These are phyloP conservation scores for Archips crataeganus DNA, from an alignment of 2,888 invertebrate species.

Conservation along the genomic window DNA sequence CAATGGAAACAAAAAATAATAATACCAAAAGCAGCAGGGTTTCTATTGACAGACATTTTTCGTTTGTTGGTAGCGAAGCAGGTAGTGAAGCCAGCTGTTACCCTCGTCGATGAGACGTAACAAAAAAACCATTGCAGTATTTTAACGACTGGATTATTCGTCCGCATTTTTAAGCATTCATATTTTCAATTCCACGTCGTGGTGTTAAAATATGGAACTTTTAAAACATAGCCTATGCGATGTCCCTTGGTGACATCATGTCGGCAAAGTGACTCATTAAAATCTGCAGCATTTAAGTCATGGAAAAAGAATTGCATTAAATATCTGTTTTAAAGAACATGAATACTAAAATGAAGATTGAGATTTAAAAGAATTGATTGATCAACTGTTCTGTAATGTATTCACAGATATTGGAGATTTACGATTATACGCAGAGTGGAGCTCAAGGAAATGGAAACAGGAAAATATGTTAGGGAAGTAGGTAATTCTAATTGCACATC, in stretches of 20 bases:
- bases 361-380: slow-evolving; percentile 10
- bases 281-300: slow-evolving; percentile 28
- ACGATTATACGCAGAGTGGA: slow-evolving; percentile 16
- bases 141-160: slow-evolving; percentile 54
- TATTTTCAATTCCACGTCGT: slow-evolving; percentile 39
- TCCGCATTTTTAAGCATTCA: slow-evolving; percentile 54
- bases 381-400: slow-evolving; percentile 2
- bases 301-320: slow-evolving; percentile 3
- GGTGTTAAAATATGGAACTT: slow-evolving; percentile 15
- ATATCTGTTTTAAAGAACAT: slow-evolving; percentile 1
- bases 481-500: neutral
- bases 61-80: slow-evolving; percentile 77
- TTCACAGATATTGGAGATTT: slow-evolving; percentile 7
- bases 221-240: slow-evolving; percentile 12
- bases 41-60: slow-evolving; percentile 71
- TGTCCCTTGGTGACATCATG: slow-evolving; percentile 12
- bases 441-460: slow-evolving; percentile 25
- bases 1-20: slow-evolving; percentile 58
- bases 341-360: neutral
- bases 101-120: slow-evolving; percentile 64
- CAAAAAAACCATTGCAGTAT: slow-evolving; percentile 68
- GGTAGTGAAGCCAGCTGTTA: slow-evolving; percentile 77
- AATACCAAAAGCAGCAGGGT: slow-evolving; percentile 51
- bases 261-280: slow-evolving; percentile 22
- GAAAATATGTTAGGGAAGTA: slow-evolving; percentile 18